phyloP scores from a whole-genome alignment of 2,888 invertebrate genomes.

The Drosophila helvetica region DNA sequence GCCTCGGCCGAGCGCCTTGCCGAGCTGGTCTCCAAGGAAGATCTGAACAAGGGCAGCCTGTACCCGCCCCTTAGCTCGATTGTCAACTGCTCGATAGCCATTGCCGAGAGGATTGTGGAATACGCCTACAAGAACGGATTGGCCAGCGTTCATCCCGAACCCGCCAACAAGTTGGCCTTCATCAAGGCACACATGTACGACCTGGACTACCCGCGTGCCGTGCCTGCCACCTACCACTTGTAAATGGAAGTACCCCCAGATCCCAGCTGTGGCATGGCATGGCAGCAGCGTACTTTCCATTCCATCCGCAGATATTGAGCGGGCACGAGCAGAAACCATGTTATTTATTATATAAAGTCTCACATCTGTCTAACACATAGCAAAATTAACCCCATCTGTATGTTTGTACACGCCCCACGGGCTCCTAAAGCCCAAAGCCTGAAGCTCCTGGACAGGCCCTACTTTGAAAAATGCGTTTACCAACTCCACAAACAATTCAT shows the following conservation, averaged over 20 bases:
- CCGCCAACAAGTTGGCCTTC: conserved; percentile 89
- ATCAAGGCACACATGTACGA: conserved; percentile 93
- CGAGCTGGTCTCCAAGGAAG: conserved; percentile 90
- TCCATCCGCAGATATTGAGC: conserved; percentile 27
- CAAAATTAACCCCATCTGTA: conserved; percentile 23
- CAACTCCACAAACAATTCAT: conserved; percentile 20
- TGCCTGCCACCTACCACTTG: conserved; percentile 86
- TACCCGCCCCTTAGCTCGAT: conserved; percentile 95
- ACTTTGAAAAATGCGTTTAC: conserved; percentile 9
- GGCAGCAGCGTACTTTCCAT: conserved; percentile 37
- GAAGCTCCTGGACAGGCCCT: conserved; percentile 9
- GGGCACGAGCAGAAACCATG: conserved; percentile 53
- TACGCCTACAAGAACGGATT: conserved; percentile 91
- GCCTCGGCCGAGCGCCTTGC: conserved; percentile 94
- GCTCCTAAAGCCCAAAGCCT: not conserved
- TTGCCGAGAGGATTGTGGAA: conserved; percentile 92
- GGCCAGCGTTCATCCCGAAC: conserved; percentile 92
- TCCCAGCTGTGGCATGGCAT: conserved; percentile 18
- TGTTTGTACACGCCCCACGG: conserved; percentile 4
- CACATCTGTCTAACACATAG: conserved; percentile 44
- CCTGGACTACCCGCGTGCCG: conserved; percentile 87
- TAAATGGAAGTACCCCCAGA: conserved; percentile 40
- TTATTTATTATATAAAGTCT: conserved; percentile 70
- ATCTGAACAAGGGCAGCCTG: conserved; percentile 92
- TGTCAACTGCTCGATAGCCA: conserved; percentile 92